Base-by-base conservation (phyloP, 2,888 invertebrate genomes). In the Acronicta alni region DNA sequence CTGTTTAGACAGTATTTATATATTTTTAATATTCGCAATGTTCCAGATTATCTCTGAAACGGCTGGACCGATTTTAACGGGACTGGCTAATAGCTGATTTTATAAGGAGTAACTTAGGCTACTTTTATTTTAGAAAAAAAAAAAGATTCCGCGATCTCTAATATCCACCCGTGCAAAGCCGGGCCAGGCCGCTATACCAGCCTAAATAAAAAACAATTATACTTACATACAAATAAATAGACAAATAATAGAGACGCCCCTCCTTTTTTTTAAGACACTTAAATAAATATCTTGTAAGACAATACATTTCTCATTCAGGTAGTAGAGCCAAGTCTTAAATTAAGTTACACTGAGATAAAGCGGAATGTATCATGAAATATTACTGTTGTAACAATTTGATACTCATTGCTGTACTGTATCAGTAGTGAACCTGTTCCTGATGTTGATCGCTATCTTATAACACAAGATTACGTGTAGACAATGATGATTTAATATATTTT, bases 341-440 rank as follows among this genome's bases (percentile, higher is more conserved):
- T 67, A 67, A 67, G 67, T 67, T 64, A 51, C 41, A 18, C 20
- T 17, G 23, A 67, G 72, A 67, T 67, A 67, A 67, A 44, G 43
- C 44, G 58, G 66, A 42, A 42, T 20, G 38, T 67, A 67, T 72
- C 58, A 53, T 67, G 67, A 67, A 72, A 49, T 72, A 57, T 67
- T 67, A 67, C 72, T 30, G 35, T 72, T 67, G 72, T 72, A 53
- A 53, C 67, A 67, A 66, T 67, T 57, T 66, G 72, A 72, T 67
- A 67, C 72, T 57, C 59, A 72, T 41, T 57, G 72, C 65, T 15
- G 52, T 39, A 14, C 48, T 51, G 46, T 67, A 72, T 54, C 67
- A 51, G 67, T 54, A 72, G 72, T 71, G 6, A 35, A 46, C 41
- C 39, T 30, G 72, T 54, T 58, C 53, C 49, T 72, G 41, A 51